A percentile compares a stretch with the other conserved stretches of the same genome.
These are phyloP conservation scores for Archocentrus centrarchus DNA, from an alignment of 2,113 vertebrate genomes.

Conservation along the genomic window DNA sequence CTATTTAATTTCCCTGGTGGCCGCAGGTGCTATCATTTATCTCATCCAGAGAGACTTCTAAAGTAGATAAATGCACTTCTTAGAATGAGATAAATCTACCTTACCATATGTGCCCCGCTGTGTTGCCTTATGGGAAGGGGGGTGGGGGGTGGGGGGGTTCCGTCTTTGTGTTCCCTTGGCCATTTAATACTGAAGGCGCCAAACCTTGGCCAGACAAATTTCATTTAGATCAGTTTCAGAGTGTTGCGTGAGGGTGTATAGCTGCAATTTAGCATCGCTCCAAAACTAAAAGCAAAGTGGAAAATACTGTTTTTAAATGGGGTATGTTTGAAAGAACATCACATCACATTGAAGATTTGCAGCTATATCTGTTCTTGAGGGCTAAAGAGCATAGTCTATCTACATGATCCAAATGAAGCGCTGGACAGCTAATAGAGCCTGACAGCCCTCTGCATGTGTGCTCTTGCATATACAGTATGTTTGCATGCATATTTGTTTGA, in stretches of 20 bases:
- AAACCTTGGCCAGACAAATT: conserved; percentile 27
- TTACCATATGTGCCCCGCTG: conserved; percentile 59
- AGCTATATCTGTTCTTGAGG: conserved; percentile 21
- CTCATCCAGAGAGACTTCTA: conserved; percentile 70
- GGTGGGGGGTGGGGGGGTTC: background rate
- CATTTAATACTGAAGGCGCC: conserved; percentile 12
- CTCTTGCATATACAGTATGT: conserved; percentile 7
- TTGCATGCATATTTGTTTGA: conserved; percentile 38
- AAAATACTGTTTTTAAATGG: background rate
- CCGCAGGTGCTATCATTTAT: conserved; percentile 75
- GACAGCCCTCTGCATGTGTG: conserved; percentile 49
- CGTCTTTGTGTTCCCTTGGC: conserved; percentile 7
- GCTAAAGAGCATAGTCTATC: conserved; percentile 15
- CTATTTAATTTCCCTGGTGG: conserved; percentile 75
- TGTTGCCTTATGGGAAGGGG: conserved; percentile 44
- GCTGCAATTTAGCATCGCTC: background rate
- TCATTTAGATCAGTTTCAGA: conserved; percentile 32
- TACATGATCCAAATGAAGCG: conserved; percentile 35
- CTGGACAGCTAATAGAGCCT: conserved; percentile 14
- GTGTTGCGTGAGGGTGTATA: background rate
- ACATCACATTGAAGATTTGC: conserved; percentile 9
- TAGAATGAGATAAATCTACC: conserved; percentile 68
- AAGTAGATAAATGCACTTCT: conserved; percentile 73
- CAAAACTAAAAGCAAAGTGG: background rate
- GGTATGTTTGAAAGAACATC: conserved; percentile 25